Conservation (phyloP, 2,113 vertebrate species). For the Dunckerocampus dactyliophorus region DNA sequence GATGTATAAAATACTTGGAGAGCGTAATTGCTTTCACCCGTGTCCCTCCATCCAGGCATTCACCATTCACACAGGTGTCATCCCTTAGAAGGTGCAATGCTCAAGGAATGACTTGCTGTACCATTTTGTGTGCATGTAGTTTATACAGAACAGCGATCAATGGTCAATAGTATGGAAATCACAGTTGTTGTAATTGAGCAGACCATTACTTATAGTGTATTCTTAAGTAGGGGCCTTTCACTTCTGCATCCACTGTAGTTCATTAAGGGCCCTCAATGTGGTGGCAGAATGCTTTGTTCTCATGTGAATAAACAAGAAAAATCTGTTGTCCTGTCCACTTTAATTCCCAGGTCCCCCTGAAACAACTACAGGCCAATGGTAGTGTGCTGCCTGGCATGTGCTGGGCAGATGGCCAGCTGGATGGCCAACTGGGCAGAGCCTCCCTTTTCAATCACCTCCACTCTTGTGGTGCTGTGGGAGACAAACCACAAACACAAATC, state of each 20-base stretch:
- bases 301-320: constrained; percentile 22
- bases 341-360: constrained; percentile 62
- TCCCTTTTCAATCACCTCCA: constrained; percentile 32
- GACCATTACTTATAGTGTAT: not conserved
- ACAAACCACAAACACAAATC: constrained; percentile 4
- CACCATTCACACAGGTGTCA: too few relatives aligned
- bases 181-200: too few relatives aligned
- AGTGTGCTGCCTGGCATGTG: constrained; percentile 64
- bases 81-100: too few relatives aligned
- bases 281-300: constrained; percentile 24
- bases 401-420: constrained; percentile 69
- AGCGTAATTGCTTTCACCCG: too few relatives aligned
- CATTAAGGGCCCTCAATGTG: constrained; percentile 6
- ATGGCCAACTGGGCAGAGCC: constrained; percentile 39
- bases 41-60: too few relatives aligned
- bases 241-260: constrained; percentile 1
- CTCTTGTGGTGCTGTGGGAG: constrained; percentile 10
- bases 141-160: too few relatives aligned
- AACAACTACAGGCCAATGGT: constrained; percentile 67
- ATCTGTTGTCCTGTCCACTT: constrained; percentile 54
- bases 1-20: too few relatives aligned
- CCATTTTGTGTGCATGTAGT: too few relatives aligned
- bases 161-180: too few relatives aligned
- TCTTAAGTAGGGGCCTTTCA: not conserved
- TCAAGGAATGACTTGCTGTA: too few relatives aligned